Conservation (phyloP, 2,797 vertebrate genomes). For the Gymnothorax reevesii region DNA sequence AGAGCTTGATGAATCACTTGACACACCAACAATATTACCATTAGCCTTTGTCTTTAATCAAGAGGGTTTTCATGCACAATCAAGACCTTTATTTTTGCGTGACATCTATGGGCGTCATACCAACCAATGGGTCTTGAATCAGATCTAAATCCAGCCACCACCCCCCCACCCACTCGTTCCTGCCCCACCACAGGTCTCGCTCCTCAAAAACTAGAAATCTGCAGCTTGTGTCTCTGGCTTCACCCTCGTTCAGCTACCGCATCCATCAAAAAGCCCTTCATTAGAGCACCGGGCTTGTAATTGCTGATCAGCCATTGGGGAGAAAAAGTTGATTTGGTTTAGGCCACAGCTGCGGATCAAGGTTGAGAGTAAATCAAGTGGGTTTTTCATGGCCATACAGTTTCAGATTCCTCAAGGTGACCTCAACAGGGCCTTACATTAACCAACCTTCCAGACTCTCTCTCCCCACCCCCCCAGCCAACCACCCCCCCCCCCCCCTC, state of each 20-base stretch:
- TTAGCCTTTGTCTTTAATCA: conserved; percentile 23
- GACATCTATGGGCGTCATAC: conserved; percentile 37
- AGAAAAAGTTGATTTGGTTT: conserved; percentile 18
- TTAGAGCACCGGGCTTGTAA: not conserved
- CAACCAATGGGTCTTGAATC: conserved; percentile 32
- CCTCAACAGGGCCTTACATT: not conserved
- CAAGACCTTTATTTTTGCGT: conserved; percentile 16
- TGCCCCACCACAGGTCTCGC: not conserved
- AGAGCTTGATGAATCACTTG: not conserved
- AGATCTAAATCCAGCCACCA: conserved; percentile 32
- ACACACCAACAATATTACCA: not conserved
- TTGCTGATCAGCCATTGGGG: conserved; percentile 11
- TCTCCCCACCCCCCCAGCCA: too few relatives aligned
- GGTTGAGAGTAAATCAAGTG: conserved; percentile 2
- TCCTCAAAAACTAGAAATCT: conserved; percentile 32
- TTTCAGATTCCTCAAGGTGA: conserved; percentile 21
- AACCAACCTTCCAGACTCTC: not conserved
- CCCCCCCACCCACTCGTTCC: not conserved
- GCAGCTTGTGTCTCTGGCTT: conserved; percentile 1
- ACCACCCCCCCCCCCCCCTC: not conserved
- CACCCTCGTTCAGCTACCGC: not conserved
- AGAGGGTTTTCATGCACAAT: conserved; percentile 13
- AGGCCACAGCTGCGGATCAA: not conserved
- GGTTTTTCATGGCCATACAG: not conserved
- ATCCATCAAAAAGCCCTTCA: conserved; percentile 9